phyloP scores from a whole-genome alignment of 1,140 invertebrate genomes.

The Helicoverpa armigera region DNA sequence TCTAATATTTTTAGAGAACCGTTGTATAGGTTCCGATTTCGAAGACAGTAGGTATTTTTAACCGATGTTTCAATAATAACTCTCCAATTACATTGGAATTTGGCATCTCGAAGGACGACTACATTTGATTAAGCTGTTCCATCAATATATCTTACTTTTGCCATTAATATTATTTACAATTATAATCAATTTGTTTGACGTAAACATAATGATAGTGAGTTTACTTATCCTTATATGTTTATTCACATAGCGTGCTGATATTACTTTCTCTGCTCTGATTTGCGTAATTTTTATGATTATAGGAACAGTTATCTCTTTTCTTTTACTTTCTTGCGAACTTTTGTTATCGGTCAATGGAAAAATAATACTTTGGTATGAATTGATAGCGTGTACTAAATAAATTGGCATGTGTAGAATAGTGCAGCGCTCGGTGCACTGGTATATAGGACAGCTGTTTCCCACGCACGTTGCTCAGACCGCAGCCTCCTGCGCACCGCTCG shows the following conservation, averaged over 20 bases:
- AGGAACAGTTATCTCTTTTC: background rate
- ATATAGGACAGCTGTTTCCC: conserved; percentile 61
- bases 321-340: background rate
- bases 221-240: conserved; percentile 7
- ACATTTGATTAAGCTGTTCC: conserved; percentile 50
- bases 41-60: conserved; percentile 42
- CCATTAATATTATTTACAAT: conserved; percentile 50
- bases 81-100: conserved; percentile 58
- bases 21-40: conserved; percentile 36
- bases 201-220: conserved; percentile 38
- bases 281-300: background rate
- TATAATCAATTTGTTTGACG: conserved; percentile 49
- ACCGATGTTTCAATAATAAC: conserved; percentile 47
- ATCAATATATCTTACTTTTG: conserved; percentile 44
- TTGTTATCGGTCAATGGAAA: background rate
- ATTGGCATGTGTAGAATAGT: conserved; percentile 11
- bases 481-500: conserved; percentile 51
- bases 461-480: conserved; percentile 60
- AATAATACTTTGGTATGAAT: background rate
- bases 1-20: conserved; percentile 32
- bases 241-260: background rate
- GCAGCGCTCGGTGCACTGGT: conserved; percentile 47
- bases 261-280: conserved; percentile 13
- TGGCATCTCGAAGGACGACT: conserved; percentile 52
- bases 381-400: background rate